Base-by-base conservation (phyloP, 1,140 invertebrate genomes). In the Drosophila ananassae region DNA sequence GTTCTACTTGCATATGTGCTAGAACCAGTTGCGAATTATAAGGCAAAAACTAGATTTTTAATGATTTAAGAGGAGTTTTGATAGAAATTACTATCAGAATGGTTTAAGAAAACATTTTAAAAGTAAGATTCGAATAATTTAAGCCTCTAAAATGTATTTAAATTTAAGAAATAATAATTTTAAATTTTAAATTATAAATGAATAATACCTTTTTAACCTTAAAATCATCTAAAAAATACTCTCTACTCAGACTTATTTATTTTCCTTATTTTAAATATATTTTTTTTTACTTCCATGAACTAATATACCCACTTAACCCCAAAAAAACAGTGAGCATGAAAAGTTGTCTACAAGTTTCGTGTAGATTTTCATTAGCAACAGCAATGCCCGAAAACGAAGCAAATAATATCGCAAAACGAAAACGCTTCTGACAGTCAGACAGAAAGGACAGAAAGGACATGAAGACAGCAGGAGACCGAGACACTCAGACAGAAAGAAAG, bases 341-440 rank as follows among this genome's bases (percentile, higher is more conserved):
- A 68, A 58, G n/a, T 62, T 79, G 68, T 85, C 78, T 78, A 62
- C 69, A 80, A 78, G 54, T 78, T 85, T 87, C 81, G 81, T 85
- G 81, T 72, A 39, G 74, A 82, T 87, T 87, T 85, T 85, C 83
- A 85, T 85, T 87, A 85, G 83, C 64, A 48, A 52, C 59, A 46
- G 56, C 67, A 77, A 56, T 54, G 67, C 63, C 55, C 44, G 46
- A 51, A 74, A 67, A 75, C 25, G 69, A 76, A 57, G 72, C 72
- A 58, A 82, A 82, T 77, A 47, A 75, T 78, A 67, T 75, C n/a
- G 39, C 39, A 5, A 13, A 10, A 32, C 59, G 74, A 68, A 82
- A 82, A 44, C 41, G 41, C 13, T 44, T 21, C 41, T 66, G 66
- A 67, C 41, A 21, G 48, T 59, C 30, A 34, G 5, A 17, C 5